Base-by-base conservation (phyloP, 2,113 vertebrate species). In the Pollachius pollachius region DNA sequence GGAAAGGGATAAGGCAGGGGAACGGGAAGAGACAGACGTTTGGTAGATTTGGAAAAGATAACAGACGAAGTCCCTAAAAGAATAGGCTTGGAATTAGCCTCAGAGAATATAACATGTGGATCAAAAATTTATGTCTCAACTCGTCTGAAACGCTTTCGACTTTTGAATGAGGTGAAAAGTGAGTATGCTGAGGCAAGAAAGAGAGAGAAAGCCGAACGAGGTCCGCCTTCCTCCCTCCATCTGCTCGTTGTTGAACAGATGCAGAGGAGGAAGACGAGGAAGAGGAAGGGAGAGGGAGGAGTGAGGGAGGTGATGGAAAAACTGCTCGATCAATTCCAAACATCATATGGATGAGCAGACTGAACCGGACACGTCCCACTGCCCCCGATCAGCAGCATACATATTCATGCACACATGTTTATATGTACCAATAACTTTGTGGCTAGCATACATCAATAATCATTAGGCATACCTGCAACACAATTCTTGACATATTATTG, bases 251-350 rank as follows among this genome's bases (percentile, higher is more conserved):
- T 69, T 85, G 83, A 67, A 78, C 65, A 52, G 56, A 59, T 71
- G 64, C 67, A 71, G 59, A 67, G 65, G 17, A 23, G 60, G 21
- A 75, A 77, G 80, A 76, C 81, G 82, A 75, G 52, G 73, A 76
- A 59, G 19, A 73, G 85, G 87, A 81, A 80, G 81, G 77, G 48
- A 83, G 73, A 72, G 70, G 81, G 81, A 77, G 87, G 81, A 75
- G 80, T 82, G 62, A 75, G 66, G 82, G 84, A 84, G 82, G 82
- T 68, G 72, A 79, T 67, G 34, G 70, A 60, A 72, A 7, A 80
- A 79, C 81, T 78, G 79, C 72, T 82, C 34, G 77, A 88, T 90
- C 84, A 86, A 87, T 90, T 85, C 81, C 86, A 88, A 85, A 90
- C 88, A 87, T 89, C 83, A 80, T 83, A 83, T 85, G 83, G 83